These are phyloP conservation scores for Rhineura floridana DNA, from an alignment of 2,113 vertebrate genomes.

Conservation along the genomic window DNA sequence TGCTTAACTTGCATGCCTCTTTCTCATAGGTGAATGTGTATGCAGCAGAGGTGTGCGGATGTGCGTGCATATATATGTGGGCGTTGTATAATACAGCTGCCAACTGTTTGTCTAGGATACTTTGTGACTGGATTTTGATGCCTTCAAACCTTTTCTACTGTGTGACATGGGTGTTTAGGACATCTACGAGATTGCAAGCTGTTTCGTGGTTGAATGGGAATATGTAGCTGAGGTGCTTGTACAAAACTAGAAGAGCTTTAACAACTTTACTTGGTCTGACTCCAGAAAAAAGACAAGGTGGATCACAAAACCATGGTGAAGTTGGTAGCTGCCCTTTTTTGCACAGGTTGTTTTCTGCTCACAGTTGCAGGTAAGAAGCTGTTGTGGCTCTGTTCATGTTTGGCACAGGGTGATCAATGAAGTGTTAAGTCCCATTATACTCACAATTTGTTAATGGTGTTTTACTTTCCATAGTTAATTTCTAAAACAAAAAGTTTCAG, in stretches of 20 bases:
- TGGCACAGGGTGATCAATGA: background rate
- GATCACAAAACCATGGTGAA: conserved; percentile 47
- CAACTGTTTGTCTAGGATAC: background rate
- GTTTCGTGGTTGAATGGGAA: background rate
- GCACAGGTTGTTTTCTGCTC: conserved; percentile 53
- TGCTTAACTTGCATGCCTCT: fast-evolving
- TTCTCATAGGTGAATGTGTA: conserved; percentile 44
- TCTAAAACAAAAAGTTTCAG: background rate
- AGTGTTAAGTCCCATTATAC: background rate
- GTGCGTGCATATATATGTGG: background rate
- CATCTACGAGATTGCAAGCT: background rate
- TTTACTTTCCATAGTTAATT: background rate
- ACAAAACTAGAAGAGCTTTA: background rate
- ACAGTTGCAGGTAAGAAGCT: conserved; percentile 56
- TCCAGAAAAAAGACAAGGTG: background rate
- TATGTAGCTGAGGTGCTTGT: background rate
- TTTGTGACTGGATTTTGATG: background rate
- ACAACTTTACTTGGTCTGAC: background rate
- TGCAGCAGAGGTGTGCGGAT: too few species aligned
- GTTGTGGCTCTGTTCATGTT: background rate
- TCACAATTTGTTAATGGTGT: background rate
- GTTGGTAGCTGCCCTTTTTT: conserved; percentile 44
- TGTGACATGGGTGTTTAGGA: background rate
- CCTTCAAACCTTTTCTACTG: background rate
- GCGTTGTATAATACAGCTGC: background rate